A percentile compares a stretch with the other conserved stretches of the same genome.
Evolutionary conservation across 2,888 invertebrate genomes (phyloP).

Genomic region (Pteria penguin): DNA sequence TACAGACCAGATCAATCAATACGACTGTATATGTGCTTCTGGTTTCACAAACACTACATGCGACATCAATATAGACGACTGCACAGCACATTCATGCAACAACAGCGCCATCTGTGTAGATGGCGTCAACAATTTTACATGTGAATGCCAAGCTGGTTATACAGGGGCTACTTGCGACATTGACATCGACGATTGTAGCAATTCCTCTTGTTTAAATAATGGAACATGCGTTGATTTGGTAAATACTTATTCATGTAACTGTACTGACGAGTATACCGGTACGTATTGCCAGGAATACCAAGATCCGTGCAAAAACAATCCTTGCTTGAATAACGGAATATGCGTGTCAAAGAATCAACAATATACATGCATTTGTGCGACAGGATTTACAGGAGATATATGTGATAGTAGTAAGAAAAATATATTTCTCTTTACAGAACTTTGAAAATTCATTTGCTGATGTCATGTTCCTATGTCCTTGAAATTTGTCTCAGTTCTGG

Average conservation of each 20-base stretch:
- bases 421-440: too few relatives aligned
- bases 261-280: slow-evolving; percentile 61
- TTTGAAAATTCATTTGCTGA: too few relatives aligned
- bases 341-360: slow-evolving; percentile 81
- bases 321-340: slow-evolving; percentile 65
- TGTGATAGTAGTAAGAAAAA: too few relatives aligned
- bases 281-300: slow-evolving; percentile 58
- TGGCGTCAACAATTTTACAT: too few relatives aligned
- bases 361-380: slow-evolving; percentile 61
- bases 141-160: too few relatives aligned
- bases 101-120: too few relatives aligned
- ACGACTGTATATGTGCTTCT: slow-evolving; percentile 89
- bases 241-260: slow-evolving; percentile 64
- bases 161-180: slow-evolving; percentile 45
- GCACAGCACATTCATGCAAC: too few relatives aligned
- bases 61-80: too few relatives aligned
- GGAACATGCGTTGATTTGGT: slow-evolving; percentile 61
- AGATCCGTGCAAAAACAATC: slow-evolving; percentile 63
- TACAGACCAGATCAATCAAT: slow-evolving; percentile 84
- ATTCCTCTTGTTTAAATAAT: slow-evolving; percentile 55
- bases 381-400: slow-evolving; percentile 70
- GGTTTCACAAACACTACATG: too few relatives aligned
- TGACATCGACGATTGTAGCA: slow-evolving; percentile 59
- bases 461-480: too few relatives aligned
- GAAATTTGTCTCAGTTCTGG: too few relatives aligned